A percentile compares a stretch with the other conserved stretches of the same genome.
phyloP scores from a whole-genome alignment of 2,113 vertebrate species.

The Semnornis frantzii region DNA sequence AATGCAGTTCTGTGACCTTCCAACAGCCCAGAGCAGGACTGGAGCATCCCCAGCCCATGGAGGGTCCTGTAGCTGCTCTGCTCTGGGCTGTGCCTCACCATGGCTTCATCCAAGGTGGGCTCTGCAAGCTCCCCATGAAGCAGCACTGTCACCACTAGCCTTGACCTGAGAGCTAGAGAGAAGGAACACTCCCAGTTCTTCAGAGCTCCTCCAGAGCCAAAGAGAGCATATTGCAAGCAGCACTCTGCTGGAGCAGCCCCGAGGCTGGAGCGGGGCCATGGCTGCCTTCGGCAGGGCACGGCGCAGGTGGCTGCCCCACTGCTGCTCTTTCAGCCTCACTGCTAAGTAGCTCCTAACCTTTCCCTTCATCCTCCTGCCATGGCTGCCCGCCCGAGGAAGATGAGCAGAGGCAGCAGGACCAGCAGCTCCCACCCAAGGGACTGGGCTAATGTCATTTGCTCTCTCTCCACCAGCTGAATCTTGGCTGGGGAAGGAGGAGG shows the following conservation, averaged over 20 bases:
- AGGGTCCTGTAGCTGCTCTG: background rate
- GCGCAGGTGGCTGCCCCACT: constrained; percentile 19
- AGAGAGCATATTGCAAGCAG: background rate
- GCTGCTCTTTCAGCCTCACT: constrained; percentile 11
- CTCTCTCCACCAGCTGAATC: constrained; percentile 29
- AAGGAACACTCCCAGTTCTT: background rate
- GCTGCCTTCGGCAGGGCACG: background rate
- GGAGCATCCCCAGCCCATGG: background rate
- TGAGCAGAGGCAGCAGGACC: background rate
- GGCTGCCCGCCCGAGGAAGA: background rate
- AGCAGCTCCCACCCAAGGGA: constrained; percentile 26
- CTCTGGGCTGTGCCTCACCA: background rate
- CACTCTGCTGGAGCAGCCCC: background rate
- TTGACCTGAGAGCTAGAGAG: background rate
- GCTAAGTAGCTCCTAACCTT: constrained; percentile 59
- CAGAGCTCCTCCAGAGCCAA: background rate
- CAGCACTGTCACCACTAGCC: background rate
- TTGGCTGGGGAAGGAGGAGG: background rate
- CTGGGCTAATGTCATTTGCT: constrained; percentile 35
- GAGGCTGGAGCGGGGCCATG: background rate
- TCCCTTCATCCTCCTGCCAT: constrained; percentile 5
- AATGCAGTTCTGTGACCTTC: accelerated
- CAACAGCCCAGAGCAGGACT: background rate
- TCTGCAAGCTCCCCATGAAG: background rate
- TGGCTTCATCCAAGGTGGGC: accelerated